Evolutionary conservation across 2,113 vertebrate genomes (phyloP), one percentile per base, ranked within the genome.

Genomic region (Elanus axillaris): DNA sequence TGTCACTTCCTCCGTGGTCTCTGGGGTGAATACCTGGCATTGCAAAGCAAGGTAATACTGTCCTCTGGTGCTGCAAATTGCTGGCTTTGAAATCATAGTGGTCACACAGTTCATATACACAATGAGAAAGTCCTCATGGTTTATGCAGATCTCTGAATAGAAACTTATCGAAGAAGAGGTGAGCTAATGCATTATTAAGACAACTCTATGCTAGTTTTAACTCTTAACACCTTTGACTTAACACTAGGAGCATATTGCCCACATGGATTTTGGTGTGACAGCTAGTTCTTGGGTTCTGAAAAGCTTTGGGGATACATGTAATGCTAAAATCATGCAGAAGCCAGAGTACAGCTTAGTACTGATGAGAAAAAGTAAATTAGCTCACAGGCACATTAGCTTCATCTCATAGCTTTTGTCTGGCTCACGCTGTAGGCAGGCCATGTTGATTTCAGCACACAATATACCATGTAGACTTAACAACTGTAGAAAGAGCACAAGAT

Each of bases 401-500:
- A 59, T 58, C 42, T 91, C 52, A 7, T 13, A 60, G 18, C 13
- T 90, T 76, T 66, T 69, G 27, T 86, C 45, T 77, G 55, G 25
- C 32, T 88, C 55, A 16, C 3, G 3, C 13, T 73, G 22, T 55
- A 38, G 26, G 63, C 45, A 80, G 68, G 32, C 27, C 50, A 27
- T 36, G 16, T 8, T 88, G 36, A 81, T 76, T 88, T 83, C 67
- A 88, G 66, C 45, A 66, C 31, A 34, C 62, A 86, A 36, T 23
- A 53, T 13, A 45, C 42, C 36, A 23, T 11, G 52, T 22, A 59
- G n/a, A 71, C 0, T 0, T 59, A 74, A 63, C 0, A 2, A 21
- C 32, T 94, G 19, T 20, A 67, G 43, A 47, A 88, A 63, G 6
- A 71, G 43, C 23, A 43, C 16, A 63, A 55, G 55, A 60, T 72